Evolutionary conservation across 2,888 invertebrate genomes (phyloP).

Genomic region (Molanna angustata): DNA sequence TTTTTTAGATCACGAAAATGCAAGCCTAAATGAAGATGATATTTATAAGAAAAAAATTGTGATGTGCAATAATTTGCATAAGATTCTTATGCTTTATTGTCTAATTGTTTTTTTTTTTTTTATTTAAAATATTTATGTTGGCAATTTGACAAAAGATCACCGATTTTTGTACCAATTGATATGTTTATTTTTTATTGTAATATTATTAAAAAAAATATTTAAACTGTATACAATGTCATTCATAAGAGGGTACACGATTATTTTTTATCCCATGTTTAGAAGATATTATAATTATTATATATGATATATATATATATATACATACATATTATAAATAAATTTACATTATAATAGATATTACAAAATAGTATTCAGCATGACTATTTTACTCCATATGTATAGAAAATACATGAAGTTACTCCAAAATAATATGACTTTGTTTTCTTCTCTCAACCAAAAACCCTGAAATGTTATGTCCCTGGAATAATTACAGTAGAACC

Average conservation of each 20-base stretch:
- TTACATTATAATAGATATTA: constrained; percentile 28
- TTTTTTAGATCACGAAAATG: no score
- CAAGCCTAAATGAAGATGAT: no score
- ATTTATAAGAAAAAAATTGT: neutral
- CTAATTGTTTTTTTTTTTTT: constrained; percentile 13
- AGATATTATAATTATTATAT: constrained; percentile 23
- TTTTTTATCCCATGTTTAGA: constrained; percentile 31
- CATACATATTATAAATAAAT: constrained; percentile 22
- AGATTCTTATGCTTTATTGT: neutral
- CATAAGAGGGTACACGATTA: constrained; percentile 29
- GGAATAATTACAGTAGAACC: no score
- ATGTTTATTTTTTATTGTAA: constrained; percentile 15
- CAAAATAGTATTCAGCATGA: constrained; percentile 33
- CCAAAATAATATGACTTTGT: neutral
- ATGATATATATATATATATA: constrained; percentile 21
- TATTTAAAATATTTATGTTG: no score
- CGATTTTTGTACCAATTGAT: constrained; percentile 15
- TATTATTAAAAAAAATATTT: constrained; percentile 15
- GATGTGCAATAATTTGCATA: neutral
- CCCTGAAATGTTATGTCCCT: no score
- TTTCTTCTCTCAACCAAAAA: neutral
- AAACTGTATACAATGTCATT: constrained; percentile 27
- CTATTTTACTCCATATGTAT: constrained; percentile 32
- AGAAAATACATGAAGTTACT: constrained; percentile 30
- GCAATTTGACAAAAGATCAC: no score